Evolutionary conservation across 2,888 invertebrate genomes (phyloP).

Genomic region (Julus scanicus): DNA sequence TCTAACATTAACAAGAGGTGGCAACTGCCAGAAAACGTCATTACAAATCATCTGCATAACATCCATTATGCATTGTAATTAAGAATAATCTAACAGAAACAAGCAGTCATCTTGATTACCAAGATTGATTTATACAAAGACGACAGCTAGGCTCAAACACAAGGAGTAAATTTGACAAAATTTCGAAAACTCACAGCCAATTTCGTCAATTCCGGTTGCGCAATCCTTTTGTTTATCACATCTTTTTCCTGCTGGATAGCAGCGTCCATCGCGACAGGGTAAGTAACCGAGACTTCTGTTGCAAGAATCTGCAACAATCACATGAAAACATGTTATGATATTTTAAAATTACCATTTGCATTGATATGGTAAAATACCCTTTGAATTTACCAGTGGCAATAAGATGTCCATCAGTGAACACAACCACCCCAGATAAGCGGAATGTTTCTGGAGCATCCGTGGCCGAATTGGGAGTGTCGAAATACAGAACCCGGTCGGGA

Average conservation of each 20-base stretch:
- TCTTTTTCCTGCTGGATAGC: slow-evolving; percentile 65
- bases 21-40: no score
- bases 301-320: slow-evolving; percentile 52
- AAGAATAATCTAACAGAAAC: no score
- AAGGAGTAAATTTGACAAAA: not conserved
- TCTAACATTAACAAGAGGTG: no score
- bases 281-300: slow-evolving; percentile 16
- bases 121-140: no score
- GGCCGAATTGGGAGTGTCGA: slow-evolving; percentile 65
- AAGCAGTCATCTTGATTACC: no score
- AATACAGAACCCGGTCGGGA: slow-evolving; percentile 59
- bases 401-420: slow-evolving; percentile 67
- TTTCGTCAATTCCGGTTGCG: slow-evolving; percentile 66
- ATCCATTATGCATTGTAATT: no score
- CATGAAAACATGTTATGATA: not conserved
- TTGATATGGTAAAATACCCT: not conserved
- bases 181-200: slow-evolving; percentile 63
- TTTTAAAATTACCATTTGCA: not conserved
- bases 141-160: no score
- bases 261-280: slow-evolving; percentile 62
- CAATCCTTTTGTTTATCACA: slow-evolving; percentile 69
- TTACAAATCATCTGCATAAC: no score
- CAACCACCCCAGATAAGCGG: slow-evolving; percentile 65
- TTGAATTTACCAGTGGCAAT: slow-evolving; percentile 57
- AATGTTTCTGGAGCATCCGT: slow-evolving; percentile 67